Conservation (phyloP, 2,113 vertebrate genomes). For the Fulmarus glacialis region DNA sequence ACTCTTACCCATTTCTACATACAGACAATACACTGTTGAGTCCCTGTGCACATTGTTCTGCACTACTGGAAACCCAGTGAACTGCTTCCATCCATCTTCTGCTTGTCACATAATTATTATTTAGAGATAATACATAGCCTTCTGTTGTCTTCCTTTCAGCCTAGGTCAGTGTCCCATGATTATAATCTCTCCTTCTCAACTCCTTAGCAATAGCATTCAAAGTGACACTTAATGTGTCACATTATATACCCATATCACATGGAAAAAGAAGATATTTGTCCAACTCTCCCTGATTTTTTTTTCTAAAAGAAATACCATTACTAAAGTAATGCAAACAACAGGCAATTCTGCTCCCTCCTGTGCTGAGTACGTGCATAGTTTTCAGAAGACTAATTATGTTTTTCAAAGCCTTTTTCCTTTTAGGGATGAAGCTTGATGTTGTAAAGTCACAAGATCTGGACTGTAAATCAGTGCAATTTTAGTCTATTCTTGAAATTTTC, state of each 20-base stretch:
- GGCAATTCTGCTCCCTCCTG: background rate
- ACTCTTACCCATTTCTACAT: background rate
- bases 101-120: background rate
- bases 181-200: background rate
- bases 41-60: background rate
- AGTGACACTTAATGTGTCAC: background rate
- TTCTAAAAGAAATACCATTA: background rate
- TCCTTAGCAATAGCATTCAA: background rate
- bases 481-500: background rate
- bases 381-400: background rate
- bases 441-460: background rate
- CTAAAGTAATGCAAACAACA: background rate
- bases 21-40: background rate
- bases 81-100: slow-evolving; percentile 6
- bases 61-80: background rate
- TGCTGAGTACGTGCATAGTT: background rate
- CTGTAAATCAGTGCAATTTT: background rate
- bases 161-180: background rate
- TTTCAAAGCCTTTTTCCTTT: background rate
- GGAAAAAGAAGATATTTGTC: background rate
- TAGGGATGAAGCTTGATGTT: background rate
- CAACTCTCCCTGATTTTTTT: background rate
- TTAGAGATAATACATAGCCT: background rate
- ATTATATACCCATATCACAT: background rate
- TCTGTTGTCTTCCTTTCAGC: background rate